Conservation (phyloP, 53 echinoderm and acorn worm species). For the Apostichopus leukothele region DNA sequence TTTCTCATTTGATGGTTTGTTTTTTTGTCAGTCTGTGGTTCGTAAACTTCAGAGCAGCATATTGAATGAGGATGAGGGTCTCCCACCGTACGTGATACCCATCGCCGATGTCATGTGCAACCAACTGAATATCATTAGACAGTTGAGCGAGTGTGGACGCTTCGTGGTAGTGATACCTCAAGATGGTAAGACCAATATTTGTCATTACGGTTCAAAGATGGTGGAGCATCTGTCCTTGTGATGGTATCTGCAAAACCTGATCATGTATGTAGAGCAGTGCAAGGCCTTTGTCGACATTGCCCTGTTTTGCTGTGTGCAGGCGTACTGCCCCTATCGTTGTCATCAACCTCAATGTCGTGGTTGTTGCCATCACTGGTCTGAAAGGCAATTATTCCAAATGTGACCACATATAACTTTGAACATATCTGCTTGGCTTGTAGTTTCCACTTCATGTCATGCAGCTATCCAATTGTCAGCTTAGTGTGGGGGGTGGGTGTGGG, state of each 20-base stretch:
- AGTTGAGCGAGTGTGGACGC: constrained; percentile 74
- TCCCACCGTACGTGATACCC: constrained; percentile 89
- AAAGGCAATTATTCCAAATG: no score
- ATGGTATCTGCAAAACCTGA: not conserved
- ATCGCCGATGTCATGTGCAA: constrained; percentile 77
- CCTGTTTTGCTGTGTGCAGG: no score
- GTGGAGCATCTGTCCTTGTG: not conserved
- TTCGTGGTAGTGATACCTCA: constrained; percentile 90
- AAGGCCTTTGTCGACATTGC: no score
- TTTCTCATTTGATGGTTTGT: not conserved
- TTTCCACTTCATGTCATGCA: no score
- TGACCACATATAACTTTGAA: no score
- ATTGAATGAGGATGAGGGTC: constrained; percentile 52
- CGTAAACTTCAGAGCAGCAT: constrained; percentile 81
- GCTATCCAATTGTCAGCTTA: no score
- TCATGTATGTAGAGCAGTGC: not conserved
- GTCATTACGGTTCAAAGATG: not conserved
- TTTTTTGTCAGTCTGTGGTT: constrained; percentile 73
- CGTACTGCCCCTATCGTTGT: no score
- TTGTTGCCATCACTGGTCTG: no score
- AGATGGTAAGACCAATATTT: constrained; percentile 58
- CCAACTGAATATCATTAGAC: constrained; percentile 72
- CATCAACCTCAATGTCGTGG: no score
- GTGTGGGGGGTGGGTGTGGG: no score
- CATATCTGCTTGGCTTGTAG: no score